Conservation (phyloP, 2,113 vertebrate species). For the Gymnorhina tibicen region DNA sequence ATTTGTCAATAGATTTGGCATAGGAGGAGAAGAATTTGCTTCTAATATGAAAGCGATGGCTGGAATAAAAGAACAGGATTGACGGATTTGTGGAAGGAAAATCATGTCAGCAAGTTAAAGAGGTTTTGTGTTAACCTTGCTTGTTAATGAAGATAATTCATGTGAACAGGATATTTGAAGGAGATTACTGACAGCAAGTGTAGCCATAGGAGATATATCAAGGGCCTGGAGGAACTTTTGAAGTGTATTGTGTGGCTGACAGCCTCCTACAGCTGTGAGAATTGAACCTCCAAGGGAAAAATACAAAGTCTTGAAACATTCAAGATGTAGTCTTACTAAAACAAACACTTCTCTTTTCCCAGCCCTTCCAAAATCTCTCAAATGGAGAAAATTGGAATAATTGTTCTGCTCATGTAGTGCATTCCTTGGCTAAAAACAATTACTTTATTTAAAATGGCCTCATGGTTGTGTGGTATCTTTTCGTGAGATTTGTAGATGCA, state of each 20-base stretch:
- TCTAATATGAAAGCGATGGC: neutral
- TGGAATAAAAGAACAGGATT: neutral
- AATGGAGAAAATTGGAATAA: neutral
- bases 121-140: constrained; percentile 5
- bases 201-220: constrained; percentile 20
- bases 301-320: neutral
- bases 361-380: neutral
- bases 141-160: constrained; percentile 52
- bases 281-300: constrained; percentile 19
- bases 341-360: neutral
- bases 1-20: neutral
- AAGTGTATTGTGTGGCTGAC: constrained; percentile 26
- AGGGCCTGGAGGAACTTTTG: constrained; percentile 37
- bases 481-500: neutral
- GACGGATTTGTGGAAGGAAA: neutral
- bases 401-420: neutral
- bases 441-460: neutral
- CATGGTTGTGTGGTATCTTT: neutral
- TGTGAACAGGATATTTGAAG: constrained; percentile 42
- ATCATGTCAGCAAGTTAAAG: neutral
- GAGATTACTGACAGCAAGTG: constrained; percentile 52
- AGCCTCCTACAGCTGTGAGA: constrained; percentile 25
- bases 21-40: neutral
- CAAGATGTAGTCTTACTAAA: neutral
- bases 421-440: neutral